A percentile compares a stretch with the other conserved stretches of the same genome.
These are phyloP conservation scores for Carassius auratus DNA, from an alignment of 2,113 vertebrate genomes.

Conservation along the genomic window DNA sequence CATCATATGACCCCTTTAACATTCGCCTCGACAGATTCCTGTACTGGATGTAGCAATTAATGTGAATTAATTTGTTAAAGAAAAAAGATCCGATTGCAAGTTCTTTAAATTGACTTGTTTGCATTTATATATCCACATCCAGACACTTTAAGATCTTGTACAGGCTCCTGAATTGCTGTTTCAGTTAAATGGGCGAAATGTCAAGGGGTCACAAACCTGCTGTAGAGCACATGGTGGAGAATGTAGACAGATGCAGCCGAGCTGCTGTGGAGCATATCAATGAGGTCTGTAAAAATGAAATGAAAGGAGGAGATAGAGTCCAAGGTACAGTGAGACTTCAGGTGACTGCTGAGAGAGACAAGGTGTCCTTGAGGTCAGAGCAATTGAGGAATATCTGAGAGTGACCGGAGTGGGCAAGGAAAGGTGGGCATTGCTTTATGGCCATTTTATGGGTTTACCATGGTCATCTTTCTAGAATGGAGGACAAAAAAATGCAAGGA, in stretches of 20 bases:
- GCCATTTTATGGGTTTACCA: neutral
- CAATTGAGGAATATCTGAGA: neutral
- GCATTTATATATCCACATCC: neutral
- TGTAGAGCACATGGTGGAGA: constrained; percentile 20
- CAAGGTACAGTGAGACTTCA: constrained; percentile 5
- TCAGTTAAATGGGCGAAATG: constrained; percentile 21
- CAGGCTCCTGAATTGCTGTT: constrained; percentile 14
- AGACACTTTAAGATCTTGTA: neutral
- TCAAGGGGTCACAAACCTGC: constrained; percentile 35
- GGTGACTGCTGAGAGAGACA: neutral
- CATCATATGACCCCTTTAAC: neutral
- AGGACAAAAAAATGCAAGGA: constrained; percentile 19
- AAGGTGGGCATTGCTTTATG: neutral
- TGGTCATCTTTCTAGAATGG: neutral
- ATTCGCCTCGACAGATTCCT: neutral
- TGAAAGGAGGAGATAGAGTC: neutral
- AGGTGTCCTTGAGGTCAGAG: constrained; percentile 24
- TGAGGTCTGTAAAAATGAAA: constrained; percentile 6
- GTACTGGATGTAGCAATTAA: neutral
- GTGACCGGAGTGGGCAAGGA: neutral
- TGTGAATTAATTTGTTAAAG: neutral
- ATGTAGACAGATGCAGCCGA: constrained; percentile 20
- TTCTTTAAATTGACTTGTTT: neutral
- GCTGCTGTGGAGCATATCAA: constrained; percentile 31
- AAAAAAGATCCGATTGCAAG: neutral